These are phyloP conservation scores for Aradophagus sp. DNA, from an alignment of 1,140 invertebrate species.

Conservation along the genomic window DNA sequence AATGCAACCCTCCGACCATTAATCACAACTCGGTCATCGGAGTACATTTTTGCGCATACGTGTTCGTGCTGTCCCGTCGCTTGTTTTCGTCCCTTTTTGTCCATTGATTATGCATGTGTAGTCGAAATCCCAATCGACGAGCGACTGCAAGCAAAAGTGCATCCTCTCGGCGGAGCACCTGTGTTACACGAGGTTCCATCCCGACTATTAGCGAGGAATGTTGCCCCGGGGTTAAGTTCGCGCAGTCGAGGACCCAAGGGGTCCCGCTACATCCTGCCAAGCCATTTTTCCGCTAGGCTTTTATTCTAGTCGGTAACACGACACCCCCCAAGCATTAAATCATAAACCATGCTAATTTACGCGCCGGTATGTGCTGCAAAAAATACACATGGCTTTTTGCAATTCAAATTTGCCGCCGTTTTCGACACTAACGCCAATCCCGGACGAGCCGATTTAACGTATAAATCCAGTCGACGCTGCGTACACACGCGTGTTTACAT, in stretches of 20 bases:
- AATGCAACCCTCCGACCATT: conserved; percentile 51
- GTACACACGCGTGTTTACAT: no score
- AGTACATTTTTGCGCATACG: conserved; percentile 35
- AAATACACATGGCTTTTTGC: conserved; percentile 11
- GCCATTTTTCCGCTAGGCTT: conserved; percentile 38
- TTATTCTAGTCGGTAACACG: conserved; percentile 33
- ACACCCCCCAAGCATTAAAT: conserved; percentile 29
- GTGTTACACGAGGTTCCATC: conserved; percentile 72
- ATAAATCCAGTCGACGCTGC: no score
- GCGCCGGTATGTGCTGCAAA: conserved; percentile 8
- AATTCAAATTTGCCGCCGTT: conserved; percentile 36
- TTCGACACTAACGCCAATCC: conserved; percentile 2
- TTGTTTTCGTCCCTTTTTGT: conserved; percentile 39
- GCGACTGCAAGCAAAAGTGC: conserved; percentile 56
- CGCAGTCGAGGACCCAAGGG: conserved; percentile 59
- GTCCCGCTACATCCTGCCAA: conserved; percentile 51
- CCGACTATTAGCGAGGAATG: conserved; percentile 72
- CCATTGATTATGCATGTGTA: conserved; percentile 49
- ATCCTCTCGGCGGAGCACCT: conserved; percentile 65
- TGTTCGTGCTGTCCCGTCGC: conserved; percentile 25
- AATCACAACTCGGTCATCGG: conserved; percentile 46
- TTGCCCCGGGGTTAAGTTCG: conserved; percentile 68
- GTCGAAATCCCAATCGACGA: conserved; percentile 58
- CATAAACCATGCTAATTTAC: conserved; percentile 40
- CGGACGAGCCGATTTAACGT: not conserved